Conservation (phyloP, 2,888 invertebrate species). For the Andrena chrysosceles region DNA sequence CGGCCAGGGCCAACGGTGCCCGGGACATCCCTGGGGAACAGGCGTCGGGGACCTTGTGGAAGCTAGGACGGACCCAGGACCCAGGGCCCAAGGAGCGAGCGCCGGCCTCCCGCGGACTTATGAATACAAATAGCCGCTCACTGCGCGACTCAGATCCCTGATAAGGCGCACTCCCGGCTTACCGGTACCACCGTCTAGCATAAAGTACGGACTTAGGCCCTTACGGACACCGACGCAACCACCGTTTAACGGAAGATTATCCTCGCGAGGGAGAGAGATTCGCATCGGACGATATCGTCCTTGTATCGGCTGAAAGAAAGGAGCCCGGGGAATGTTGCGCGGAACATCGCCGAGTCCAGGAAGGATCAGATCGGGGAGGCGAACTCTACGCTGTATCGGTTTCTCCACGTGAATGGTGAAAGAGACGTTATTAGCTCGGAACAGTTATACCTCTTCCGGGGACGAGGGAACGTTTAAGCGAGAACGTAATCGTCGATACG, state of each 20-base stretch:
- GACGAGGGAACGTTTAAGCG: not conserved
- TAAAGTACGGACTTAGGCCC: conserved; percentile 67
- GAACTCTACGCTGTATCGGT: conserved; percentile 29
- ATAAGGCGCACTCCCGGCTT: conserved; percentile 79
- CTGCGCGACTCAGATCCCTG: conserved; percentile 84
- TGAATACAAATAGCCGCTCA: conserved; percentile 85
- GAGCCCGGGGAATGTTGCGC: conserved; percentile 39
- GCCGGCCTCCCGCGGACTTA: conserved; percentile 85
- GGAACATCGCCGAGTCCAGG: not conserved
- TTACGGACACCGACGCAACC: conserved; percentile 65
- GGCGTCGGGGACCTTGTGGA: conserved; percentile 45
- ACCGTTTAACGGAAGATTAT: conserved; percentile 79
- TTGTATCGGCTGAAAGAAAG: conserved; percentile 55
- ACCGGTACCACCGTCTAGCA: conserved; percentile 69
- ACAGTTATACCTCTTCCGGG: conserved; percentile 20
- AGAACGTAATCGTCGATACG: conserved; percentile 1
- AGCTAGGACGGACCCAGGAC: conserved; percentile 59
- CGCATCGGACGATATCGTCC: conserved; percentile 66
- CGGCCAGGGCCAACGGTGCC: conserved; percentile 26
- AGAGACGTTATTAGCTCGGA: conserved; percentile 45
- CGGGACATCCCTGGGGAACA: conserved; percentile 65
- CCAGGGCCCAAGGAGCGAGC: conserved; percentile 77
- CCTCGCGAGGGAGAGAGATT: conserved; percentile 67
- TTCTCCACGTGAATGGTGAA: conserved; percentile 46
- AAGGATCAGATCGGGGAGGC: not conserved